These are phyloP conservation scores for Halcyon malimbica DNA, from an alignment of 2,113 vertebrate genomes.

Conservation along the genomic window DNA sequence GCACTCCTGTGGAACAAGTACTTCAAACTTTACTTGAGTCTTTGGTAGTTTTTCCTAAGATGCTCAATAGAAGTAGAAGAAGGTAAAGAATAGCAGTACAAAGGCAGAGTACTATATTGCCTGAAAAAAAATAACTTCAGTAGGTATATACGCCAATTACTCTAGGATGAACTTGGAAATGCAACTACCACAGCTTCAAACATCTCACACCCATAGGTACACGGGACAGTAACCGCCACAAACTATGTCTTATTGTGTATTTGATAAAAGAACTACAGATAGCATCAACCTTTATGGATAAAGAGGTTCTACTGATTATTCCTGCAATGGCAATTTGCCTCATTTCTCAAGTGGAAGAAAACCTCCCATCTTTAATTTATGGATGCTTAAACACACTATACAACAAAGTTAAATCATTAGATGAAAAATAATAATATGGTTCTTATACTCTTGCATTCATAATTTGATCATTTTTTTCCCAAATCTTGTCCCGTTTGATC, in stretches of 20 bases:
- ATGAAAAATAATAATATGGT: not conserved
- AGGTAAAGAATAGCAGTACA: not conserved
- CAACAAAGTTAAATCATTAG: not conserved
- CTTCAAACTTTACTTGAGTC: not conserved
- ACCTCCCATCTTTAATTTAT: not conserved
- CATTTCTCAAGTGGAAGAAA: not conserved
- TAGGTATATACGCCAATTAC: too few species aligned
- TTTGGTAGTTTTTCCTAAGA: not conserved
- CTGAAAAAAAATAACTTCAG: too few species aligned
- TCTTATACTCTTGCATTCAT: not conserved
- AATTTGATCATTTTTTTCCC: not conserved
- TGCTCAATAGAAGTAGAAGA: not conserved
- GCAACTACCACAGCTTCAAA: not conserved
- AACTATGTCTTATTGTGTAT: not conserved
- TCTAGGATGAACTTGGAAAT: too few species aligned
- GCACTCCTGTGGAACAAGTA: not conserved
- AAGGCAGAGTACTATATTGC: not conserved
- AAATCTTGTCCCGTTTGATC: not conserved
- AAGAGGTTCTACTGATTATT: not conserved
- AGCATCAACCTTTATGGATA: not conserved
- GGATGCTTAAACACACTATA: not conserved
- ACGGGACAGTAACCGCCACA: not conserved
- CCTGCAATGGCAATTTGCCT: not conserved
- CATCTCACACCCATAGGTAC: not conserved
- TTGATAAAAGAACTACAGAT: not conserved